Evolutionary conservation across 2,888 invertebrate species (phyloP), one percentile per base, ranked within the genome.

Genomic region (Xestia ashworthii): DNA sequence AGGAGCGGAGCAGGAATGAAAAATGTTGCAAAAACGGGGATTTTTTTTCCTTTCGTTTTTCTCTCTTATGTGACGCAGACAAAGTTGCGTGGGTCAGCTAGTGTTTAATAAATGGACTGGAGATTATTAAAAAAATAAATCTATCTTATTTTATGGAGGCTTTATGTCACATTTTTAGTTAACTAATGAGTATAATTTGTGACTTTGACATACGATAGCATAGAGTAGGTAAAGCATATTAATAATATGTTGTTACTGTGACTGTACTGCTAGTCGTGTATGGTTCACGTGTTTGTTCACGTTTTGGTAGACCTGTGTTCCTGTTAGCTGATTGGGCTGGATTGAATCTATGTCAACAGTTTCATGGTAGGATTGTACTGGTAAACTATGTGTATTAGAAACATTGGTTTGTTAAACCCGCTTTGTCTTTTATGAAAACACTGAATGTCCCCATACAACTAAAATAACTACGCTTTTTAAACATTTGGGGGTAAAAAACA

Each of bases 271-370:
- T 67, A 50, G 8, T 22, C 14, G 0, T 9, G 73, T n/a, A 58
- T 48, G 41, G 53, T 14, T 46, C 22, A 46, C 14, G 60, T 78
- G n/a, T 79, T 73, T 74, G 65, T 38, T 38, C 46, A 19, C 16
- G 50, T 58, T 25, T 53, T 70, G 69, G 38, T 53, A n/a, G 50
- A 53, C 19, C n/a, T 38, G 62, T 14, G 60, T 38, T 66, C n/a
- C 58, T 66, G 66, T 70, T 75, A 70, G 38, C 32, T 60, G 75
- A 80, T 80, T 80, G 79, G 55, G 12, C 9, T 55, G 50, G 50
- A 66, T 78, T 46, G 38, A 22, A 67, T 32, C 62, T 64, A n/a
- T 55, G 60, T 78, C 16, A 60, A 79, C 60, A 46, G 46, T 22
- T 41, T 50, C 60, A 50, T 53, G 55, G n/a, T 50, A 5, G 16